A percentile compares a stretch with the other conserved stretches of the same genome.
Evolutionary conservation across 2,797 vertebrate species (phyloP).

Genomic region (Argya squamiceps): DNA sequence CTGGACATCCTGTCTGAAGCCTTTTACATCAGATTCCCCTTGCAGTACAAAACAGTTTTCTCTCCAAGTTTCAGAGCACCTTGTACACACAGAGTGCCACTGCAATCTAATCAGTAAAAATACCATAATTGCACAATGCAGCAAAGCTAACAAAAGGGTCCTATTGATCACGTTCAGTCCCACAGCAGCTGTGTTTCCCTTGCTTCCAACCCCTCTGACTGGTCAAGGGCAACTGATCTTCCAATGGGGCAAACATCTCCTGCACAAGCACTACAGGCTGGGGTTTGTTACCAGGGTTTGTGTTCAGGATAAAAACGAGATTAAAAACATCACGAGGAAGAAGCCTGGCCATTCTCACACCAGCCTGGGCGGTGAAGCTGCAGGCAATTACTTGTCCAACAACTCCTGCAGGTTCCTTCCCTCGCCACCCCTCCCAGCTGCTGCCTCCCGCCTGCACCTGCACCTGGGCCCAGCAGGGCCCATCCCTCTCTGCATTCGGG

Average conservation of each 20-base stretch:
- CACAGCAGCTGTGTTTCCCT: background rate
- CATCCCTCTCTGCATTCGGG: fast-evolving
- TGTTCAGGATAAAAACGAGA: background rate
- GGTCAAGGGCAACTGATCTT: background rate
- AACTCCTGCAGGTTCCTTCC: background rate
- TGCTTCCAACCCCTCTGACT: background rate
- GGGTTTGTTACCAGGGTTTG: background rate
- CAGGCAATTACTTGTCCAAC: background rate
- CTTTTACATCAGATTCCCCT: fast-evolving
- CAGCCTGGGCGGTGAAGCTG: background rate
- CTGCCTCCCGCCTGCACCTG: background rate
- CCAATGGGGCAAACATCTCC: background rate
- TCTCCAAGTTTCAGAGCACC: background rate
- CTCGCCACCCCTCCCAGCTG: background rate
- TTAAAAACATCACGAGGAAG: background rate
- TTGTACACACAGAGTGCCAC: background rate
- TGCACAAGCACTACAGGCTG: background rate
- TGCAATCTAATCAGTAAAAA: background rate
- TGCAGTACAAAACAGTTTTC: fast-evolving
- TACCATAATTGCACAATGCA: background rate
- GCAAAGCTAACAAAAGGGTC: background rate
- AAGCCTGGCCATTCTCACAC: background rate
- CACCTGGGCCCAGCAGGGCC: background rate
- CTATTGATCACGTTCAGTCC: background rate
- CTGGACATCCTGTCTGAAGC: background rate